Evolutionary conservation across 2,797 vertebrate species (phyloP).

Genomic region (Distichodus sexfasciatus): DNA sequence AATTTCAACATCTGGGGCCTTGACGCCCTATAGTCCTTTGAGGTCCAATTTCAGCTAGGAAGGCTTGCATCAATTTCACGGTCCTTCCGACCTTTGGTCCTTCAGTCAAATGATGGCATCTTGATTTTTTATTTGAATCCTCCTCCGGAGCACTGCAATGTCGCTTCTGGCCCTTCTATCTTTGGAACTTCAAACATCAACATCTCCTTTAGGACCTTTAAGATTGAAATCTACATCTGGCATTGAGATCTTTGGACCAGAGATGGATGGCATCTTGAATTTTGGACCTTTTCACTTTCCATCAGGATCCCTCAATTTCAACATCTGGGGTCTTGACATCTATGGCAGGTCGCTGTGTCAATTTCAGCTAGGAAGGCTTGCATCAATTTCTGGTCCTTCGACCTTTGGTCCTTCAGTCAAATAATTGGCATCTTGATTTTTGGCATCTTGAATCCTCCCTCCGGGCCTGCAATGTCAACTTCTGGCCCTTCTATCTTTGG

Average conservation of each 20-base stretch:
- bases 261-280: conserved; percentile 39
- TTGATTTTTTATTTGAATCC: background rate
- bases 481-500: background rate
- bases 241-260: conserved; percentile 22
- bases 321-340: background rate
- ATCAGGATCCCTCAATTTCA: background rate
- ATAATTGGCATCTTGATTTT: conserved; percentile 24
- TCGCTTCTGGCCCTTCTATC: background rate
- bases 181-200: background rate
- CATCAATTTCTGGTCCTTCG: background rate
- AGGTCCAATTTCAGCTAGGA: conserved; percentile 14
- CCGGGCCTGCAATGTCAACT: background rate
- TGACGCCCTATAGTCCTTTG: conserved; percentile 34
- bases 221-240: conserved; percentile 21
- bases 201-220: conserved; percentile 14
- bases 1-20: background rate
- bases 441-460: conserved; percentile 1
- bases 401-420: background rate
- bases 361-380: background rate
- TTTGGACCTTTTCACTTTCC: conserved; percentile 40
- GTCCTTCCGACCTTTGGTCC: background rate
- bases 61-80: background rate
- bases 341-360: background rate
- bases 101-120: background rate
- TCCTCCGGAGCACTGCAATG: background rate